A percentile compares a stretch with the other conserved stretches of the same genome.
These are phyloP conservation scores for Mixornis gularis DNA, from an alignment of 2,113 vertebrate genomes.

Conservation along the genomic window DNA sequence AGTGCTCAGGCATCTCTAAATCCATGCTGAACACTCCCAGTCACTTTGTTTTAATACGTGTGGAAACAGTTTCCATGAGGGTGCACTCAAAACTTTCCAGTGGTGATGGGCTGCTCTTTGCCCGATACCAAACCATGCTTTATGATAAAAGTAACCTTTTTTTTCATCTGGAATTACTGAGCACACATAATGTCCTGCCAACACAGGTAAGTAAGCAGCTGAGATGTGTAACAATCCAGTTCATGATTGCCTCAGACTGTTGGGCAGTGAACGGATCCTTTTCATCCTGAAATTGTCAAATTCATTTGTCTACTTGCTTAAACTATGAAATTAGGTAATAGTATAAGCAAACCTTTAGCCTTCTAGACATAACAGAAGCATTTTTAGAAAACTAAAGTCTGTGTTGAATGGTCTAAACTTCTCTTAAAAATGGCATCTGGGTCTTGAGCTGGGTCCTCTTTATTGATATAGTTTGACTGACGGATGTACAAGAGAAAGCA, in stretches of 20 bases:
- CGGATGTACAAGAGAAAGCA: neutral
- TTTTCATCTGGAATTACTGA: neutral
- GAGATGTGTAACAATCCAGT: fast-evolving
- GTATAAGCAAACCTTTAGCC: neutral
- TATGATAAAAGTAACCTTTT: neutral
- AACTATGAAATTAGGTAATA: neutral
- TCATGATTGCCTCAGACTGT: neutral
- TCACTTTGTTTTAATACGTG: neutral
- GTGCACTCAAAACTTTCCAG: neutral
- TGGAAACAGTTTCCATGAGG: neutral
- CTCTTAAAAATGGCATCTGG: neutral
- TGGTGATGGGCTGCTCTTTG: neutral
- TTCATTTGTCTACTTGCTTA: neutral
- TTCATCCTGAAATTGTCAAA: neutral
- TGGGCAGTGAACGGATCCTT: neutral
- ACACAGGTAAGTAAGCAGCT: neutral
- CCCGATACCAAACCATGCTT: neutral
- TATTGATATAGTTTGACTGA: neutral
- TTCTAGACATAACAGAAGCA: neutral
- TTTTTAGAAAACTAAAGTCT: neutral
- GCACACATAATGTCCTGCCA: neutral
- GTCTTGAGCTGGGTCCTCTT: neutral
- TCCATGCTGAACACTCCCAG: neutral
- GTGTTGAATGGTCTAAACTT: neutral
- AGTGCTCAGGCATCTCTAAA: neutral